phyloP scores from a whole-genome alignment of 2,797 vertebrate species.

The Anas bahamensis region DNA sequence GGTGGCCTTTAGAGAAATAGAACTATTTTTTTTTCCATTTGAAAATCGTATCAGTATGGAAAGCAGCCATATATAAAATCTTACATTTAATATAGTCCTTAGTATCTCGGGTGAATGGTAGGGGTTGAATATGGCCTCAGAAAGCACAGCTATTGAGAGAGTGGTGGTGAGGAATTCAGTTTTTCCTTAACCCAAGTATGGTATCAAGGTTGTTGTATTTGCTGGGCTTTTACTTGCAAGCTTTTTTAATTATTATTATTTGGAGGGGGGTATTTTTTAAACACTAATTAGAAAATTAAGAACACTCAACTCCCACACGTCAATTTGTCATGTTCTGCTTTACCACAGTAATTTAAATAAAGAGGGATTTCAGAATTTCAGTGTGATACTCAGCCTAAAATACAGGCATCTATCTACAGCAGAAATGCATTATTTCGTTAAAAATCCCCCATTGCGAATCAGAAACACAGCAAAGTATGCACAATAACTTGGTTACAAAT shows the following conservation, averaged over 20 bases:
- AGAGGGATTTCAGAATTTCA: neutral
- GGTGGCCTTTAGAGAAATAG: neutral
- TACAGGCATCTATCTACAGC: neutral
- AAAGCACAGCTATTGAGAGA: neutral
- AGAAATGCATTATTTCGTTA: neutral
- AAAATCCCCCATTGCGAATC: neutral
- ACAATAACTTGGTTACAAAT: neutral
- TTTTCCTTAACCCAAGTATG: neutral
- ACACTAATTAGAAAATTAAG: conserved; percentile 57
- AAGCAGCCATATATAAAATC: neutral
- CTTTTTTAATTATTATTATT: neutral
- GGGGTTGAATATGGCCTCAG: neutral
- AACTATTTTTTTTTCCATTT: neutral
- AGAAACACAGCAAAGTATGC: neutral
- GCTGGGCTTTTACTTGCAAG: neutral
- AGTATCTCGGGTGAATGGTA: neutral
- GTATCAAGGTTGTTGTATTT: neutral
- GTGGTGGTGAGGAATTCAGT: neutral
- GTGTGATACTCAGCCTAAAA: neutral
- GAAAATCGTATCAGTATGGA: neutral
- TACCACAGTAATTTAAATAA: conserved; percentile 1
- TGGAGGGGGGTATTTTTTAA: neutral
- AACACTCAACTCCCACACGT: neutral
- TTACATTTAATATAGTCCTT: neutral
- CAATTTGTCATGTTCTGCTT: conserved; percentile 41